These are phyloP conservation scores for Rhagonycha lutea DNA, from an alignment of 2,888 invertebrate species.

Conservation along the genomic window DNA sequence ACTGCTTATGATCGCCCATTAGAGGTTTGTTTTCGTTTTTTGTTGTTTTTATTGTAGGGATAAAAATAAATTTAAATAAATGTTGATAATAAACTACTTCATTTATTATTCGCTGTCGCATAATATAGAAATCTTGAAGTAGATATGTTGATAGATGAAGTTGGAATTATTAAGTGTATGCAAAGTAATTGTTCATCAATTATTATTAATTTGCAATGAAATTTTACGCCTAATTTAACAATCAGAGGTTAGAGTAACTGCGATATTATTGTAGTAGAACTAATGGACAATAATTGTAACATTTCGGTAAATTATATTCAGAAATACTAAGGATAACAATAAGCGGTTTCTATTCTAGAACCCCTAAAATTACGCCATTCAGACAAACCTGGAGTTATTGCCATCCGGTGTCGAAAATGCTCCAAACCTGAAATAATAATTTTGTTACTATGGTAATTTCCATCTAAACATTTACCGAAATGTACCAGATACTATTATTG, in stretches of 20 bases:
- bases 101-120: not conserved
- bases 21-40: not conserved
- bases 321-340: not conserved
- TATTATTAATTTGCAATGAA: not conserved
- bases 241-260: not conserved
- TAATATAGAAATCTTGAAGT: not conserved
- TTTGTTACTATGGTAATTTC: not conserved
- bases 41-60: not conserved
- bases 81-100: not conserved
- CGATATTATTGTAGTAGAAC: not conserved
- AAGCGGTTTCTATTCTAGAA: not conserved
- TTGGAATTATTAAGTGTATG: not conserved
- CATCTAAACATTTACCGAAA: not conserved
- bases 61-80: not conserved
- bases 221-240: not conserved
- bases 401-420: conserved; percentile 1
- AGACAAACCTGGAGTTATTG: not conserved
- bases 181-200: not conserved
- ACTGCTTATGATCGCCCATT: not conserved
- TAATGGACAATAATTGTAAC: not conserved
- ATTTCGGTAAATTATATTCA: not conserved
- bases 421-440: not conserved
- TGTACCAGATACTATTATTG: not conserved
- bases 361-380: not conserved
- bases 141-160: not conserved